Evolutionary conservation across 2,888 invertebrate genomes (phyloP), one percentile per base, ranked within the genome.

Genomic region (Pollenia amentaria): DNA sequence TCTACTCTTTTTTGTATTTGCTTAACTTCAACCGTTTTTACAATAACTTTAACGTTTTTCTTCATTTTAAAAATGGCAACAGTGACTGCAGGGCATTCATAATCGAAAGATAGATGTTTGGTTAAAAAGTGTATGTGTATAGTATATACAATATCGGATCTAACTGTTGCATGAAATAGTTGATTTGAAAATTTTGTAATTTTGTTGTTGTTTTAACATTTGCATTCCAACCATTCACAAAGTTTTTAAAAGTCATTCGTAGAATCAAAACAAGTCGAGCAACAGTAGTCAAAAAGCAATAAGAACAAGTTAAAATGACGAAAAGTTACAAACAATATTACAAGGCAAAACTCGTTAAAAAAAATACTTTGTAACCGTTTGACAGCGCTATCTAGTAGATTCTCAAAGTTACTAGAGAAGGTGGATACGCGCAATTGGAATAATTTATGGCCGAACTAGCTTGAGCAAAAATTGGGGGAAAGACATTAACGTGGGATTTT

Each of bases 141-240:
- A 18, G 0, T 55, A 53, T 12, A 21, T 18, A 42, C 42, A 72
- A 48, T 9, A 57, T 55, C 18, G 67, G 3, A 64, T 65, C 42
- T 67, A 51, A 51, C 72, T 84, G 84, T 73, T 84, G 72, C 78
- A 78, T 78, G 67, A 62, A 40, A 69, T 75, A 29, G 18, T 60
- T 55, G 60, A 48, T 72, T 62, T 77, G 44, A 53, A 46, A 67
- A 60, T 51, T 42, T 11, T 44, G 51, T 42, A 51, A 57, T 38
- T 29, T 76, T 70, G 64, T 57, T 77, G 77, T 83, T 73, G 46
- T 65, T 84, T 78, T 70, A 44, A 57, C 70, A 78, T 78, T 77
- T 84, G 60, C 73, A 78, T 77, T 55, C 77, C 70, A 70, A 48
- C 62, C 53, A 76, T 84, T 72, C 65, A 78, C 73, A 84, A 79